These are phyloP conservation scores for Rhodeus uyekii DNA, from an alignment of 2,797 vertebrate genomes.

Conservation along the genomic window DNA sequence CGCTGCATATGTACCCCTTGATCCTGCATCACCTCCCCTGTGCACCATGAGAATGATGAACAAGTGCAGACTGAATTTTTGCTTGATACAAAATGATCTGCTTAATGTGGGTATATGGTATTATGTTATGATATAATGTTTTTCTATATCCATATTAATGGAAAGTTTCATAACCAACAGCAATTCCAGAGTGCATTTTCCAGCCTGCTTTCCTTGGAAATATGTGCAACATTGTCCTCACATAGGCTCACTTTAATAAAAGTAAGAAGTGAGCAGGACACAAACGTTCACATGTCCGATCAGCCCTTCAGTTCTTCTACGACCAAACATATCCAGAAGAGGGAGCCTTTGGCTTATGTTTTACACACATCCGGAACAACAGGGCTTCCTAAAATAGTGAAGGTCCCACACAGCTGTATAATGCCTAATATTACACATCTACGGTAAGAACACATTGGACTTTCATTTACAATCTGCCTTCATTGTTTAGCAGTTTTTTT, in stretches of 20 bases:
- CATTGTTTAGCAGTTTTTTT: not conserved
- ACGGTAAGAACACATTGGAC: conserved; percentile 68
- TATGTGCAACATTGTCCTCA: conserved; percentile 66
- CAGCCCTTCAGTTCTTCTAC: conserved; percentile 19
- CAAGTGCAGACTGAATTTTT: conserved; percentile 79
- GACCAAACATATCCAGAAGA: conserved; percentile 47
- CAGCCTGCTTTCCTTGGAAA: conserved; percentile 61
- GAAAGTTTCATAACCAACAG: conserved; percentile 67
- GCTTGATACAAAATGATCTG: conserved; percentile 84
- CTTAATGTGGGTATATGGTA: conserved; percentile 74
- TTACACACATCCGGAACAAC: conserved; percentile 97
- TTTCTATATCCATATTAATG: not conserved
- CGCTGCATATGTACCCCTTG: conserved; percentile 88
- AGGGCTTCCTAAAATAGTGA: conserved; percentile 88
- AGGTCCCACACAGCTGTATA: conserved; percentile 91
- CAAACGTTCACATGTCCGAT: not conserved
- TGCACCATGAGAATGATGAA: conserved; percentile 79
- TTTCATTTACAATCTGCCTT: not conserved
- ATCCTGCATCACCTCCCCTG: conserved; percentile 81
- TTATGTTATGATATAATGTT: not conserved
- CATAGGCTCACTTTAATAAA: conserved; percentile 80
- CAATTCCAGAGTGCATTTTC: conserved; percentile 75
- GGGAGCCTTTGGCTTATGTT: conserved; percentile 82
- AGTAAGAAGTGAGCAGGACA: conserved; percentile 27
- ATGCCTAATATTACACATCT: conserved; percentile 90